Conservation (phyloP, 2,888 invertebrate genomes). For the Nebria salina region DNA sequence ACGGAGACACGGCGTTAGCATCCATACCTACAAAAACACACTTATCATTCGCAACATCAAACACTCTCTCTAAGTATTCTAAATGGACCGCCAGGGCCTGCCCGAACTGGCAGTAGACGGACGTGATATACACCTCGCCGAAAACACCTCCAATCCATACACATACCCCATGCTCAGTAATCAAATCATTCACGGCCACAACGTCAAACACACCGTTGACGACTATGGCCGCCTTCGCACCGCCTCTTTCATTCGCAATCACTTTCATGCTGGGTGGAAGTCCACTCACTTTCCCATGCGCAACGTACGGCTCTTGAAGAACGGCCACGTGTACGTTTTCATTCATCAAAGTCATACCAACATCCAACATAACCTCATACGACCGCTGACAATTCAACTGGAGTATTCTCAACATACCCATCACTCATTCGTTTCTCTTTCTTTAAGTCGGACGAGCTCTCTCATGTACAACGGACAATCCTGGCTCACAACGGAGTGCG, state of each 20-base stretch:
- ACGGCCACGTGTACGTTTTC: neutral
- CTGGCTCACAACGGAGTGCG: neutral
- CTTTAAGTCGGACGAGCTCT: neutral
- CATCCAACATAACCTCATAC: constrained; percentile 42
- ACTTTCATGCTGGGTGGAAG: neutral
- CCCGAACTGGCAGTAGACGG: constrained; percentile 48
- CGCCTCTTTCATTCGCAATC: neutral
- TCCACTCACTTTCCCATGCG: neutral
- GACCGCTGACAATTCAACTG: neutral
- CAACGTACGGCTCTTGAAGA: neutral
- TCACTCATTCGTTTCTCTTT: neutral
- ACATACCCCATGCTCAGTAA: constrained; percentile 16
- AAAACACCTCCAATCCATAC: constrained; percentile 47
- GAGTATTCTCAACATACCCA: neutral
- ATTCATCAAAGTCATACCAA: constrained; percentile 20
- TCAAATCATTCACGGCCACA: neutral
- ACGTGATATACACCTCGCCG: constrained; percentile 45
- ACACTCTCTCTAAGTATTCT: constrained; percentile 25
- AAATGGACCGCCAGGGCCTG: constrained; percentile 16
- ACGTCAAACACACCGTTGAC: constrained; percentile 3
- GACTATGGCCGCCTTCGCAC: constrained; percentile 39
- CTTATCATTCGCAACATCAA: neutral
- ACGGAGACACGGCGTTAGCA: constrained; percentile 49
- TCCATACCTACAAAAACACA: no score
- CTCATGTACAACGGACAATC: neutral